Percentiles rank a stretch among this genome's conserved stretches.
phyloP scores from a whole-genome alignment of 1,140 invertebrate genomes.

The Leptinotarsa lineolata region DNA sequence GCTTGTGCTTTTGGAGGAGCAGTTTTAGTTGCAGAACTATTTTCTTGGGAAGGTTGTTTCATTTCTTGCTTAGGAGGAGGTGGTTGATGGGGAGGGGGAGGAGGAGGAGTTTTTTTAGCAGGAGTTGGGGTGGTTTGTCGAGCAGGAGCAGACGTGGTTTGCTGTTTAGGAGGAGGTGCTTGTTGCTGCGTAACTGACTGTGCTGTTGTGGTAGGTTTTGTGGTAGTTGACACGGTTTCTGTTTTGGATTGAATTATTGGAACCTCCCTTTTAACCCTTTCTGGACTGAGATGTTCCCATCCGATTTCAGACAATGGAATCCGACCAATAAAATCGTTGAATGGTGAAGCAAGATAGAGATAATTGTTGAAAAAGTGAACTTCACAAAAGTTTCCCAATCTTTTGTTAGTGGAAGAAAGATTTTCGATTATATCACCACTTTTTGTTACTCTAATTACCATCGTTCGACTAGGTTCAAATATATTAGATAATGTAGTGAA shows the following conservation, averaged over 20 bases:
- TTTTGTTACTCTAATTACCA: slow-evolving; percentile 66
- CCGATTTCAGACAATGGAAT: slow-evolving; percentile 62
- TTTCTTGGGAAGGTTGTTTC: slow-evolving; percentile 16
- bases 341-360: slow-evolving; percentile 74
- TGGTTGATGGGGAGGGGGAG: background rate
- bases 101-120: slow-evolving; percentile 8
- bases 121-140: slow-evolving; percentile 32
- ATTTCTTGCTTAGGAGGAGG: slow-evolving; percentile 26
- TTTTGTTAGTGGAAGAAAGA: slow-evolving; percentile 61
- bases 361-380: slow-evolving; percentile 62
- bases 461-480: slow-evolving; percentile 46
- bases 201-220: background rate
- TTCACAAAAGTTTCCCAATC: slow-evolving; percentile 62
- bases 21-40: slow-evolving; percentile 34
- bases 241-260: background rate
- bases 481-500: slow-evolving; percentile 48
- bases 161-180: slow-evolving; percentile 31
- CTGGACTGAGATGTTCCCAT: slow-evolving; percentile 43
- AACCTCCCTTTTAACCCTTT: slow-evolving; percentile 6
- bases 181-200: slow-evolving; percentile 31
- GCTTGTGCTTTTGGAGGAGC: slow-evolving; percentile 29
- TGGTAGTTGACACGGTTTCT: background rate
- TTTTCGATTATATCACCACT: slow-evolving; percentile 69
- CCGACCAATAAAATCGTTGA: slow-evolving; percentile 67
- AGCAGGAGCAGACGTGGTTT: slow-evolving; percentile 33